Conservation (phyloP, 2,113 vertebrate genomes). For the Colinus virginianus region DNA sequence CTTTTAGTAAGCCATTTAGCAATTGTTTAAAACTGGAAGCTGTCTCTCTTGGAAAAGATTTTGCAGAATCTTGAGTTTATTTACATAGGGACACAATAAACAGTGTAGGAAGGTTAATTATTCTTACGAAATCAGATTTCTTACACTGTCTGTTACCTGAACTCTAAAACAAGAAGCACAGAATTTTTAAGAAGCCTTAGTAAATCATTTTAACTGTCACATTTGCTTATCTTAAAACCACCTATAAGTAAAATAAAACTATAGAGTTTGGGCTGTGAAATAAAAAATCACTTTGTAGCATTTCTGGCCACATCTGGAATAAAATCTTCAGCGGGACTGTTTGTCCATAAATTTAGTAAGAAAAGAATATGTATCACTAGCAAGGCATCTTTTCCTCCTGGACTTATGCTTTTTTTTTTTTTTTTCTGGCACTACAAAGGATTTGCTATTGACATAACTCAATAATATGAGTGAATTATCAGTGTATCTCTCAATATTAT, state of each 20-base stretch:
- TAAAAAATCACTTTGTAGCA: neutral
- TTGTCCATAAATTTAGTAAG: neutral
- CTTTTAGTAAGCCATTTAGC: neutral
- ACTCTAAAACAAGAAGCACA: neutral
- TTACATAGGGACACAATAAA: neutral
- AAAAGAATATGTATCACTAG: neutral
- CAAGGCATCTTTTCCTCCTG: neutral
- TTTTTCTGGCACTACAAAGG: neutral
- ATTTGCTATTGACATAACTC: neutral
- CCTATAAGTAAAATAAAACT: neutral
- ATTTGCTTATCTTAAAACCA: neutral
- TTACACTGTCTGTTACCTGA: neutral
- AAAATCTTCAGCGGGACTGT: neutral
- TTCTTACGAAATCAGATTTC: neutral
- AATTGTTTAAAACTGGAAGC: neutral
- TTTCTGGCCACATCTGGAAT: neutral
- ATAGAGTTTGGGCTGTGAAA: neutral
- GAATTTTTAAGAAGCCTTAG: neutral
- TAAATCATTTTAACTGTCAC: neutral
- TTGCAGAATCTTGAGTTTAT: neutral
- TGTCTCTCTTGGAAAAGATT: neutral
- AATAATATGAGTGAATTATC: neutral
- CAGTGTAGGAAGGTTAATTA: neutral
- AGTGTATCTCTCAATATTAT: neutral
- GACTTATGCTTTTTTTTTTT: neutral